Conservation (phyloP, 2,888 invertebrate genomes). For the Melikaiella ostensackeni region DNA sequence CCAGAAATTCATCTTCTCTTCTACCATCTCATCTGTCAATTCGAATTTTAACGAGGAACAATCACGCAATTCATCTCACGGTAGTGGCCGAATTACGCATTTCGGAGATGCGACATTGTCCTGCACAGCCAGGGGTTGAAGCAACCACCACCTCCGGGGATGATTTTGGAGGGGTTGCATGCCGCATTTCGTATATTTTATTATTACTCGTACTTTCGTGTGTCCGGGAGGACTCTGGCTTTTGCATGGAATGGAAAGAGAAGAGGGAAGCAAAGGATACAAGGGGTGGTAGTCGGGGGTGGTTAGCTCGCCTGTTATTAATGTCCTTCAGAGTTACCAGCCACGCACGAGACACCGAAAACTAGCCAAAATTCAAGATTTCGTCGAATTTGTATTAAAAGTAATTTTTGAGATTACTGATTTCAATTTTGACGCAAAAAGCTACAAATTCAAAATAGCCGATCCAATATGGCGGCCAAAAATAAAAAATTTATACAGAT, state of each 20-base stretch:
- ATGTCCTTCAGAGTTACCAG: slow-evolving; percentile 63
- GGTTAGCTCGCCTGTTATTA: slow-evolving; percentile 72
- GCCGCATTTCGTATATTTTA: slow-evolving; percentile 72
- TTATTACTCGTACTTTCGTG: slow-evolving; percentile 69
- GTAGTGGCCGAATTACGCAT: slow-evolving; percentile 35
- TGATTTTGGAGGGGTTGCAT: slow-evolving; percentile 51
- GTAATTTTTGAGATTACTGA: no score
- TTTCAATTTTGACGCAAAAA: no score
- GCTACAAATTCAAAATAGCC: no score
- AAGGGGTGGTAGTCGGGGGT: slow-evolving; percentile 61
- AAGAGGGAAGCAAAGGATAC: slow-evolving; percentile 40
- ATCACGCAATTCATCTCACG: slow-evolving; percentile 51
- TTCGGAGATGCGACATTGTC: slow-evolving; percentile 48
- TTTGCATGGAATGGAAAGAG: slow-evolving; percentile 42
- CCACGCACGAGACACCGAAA: no score
- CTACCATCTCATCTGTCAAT: neutral
- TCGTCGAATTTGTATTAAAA: no score
- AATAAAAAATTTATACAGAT: no score
- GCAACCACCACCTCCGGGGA: slow-evolving; percentile 47
- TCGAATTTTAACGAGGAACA: slow-evolving; percentile 20
- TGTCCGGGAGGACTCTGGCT: slow-evolving; percentile 42
- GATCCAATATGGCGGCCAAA: no score
- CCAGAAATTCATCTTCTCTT: neutral
- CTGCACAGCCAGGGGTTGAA: slow-evolving; percentile 43
- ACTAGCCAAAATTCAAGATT: no score